Conservation (phyloP, 2,113 vertebrate genomes). For the Trinectes maculatus region DNA sequence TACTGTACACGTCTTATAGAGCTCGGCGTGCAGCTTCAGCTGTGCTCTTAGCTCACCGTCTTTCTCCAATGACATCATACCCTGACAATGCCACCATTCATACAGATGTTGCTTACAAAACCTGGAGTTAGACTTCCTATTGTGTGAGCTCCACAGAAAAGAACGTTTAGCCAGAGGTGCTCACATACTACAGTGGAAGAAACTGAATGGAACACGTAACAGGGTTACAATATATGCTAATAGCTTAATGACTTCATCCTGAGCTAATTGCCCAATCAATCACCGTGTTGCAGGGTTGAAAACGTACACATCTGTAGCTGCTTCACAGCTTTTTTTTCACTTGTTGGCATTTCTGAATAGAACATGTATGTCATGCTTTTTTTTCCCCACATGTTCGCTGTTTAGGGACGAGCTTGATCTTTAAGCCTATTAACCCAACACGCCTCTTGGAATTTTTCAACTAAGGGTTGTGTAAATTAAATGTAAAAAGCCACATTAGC, state of each 20-base stretch:
- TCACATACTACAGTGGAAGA: constrained; percentile 33
- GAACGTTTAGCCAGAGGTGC: constrained; percentile 59
- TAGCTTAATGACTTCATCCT: constrained; percentile 63
- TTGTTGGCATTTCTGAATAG: constrained; percentile 21
- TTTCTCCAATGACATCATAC: constrained; percentile 93
- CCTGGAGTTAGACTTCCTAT: constrained; percentile 89
- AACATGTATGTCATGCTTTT: constrained; percentile 1
- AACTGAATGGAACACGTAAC: constrained; percentile 57
- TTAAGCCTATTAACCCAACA: constrained; percentile 29
- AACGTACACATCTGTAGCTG: constrained; percentile 34
- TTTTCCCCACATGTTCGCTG: background rate
- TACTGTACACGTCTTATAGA: constrained; percentile 5
- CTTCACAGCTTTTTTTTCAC: constrained; percentile 26
- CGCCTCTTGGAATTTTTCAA: constrained; percentile 8
- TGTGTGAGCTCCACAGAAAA: constrained; percentile 81
- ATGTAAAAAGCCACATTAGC: constrained; percentile 49
- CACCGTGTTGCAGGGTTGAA: constrained; percentile 32
- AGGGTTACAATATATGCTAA: constrained; percentile 49
- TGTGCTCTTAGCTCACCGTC: constrained; percentile 93
- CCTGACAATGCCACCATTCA: constrained; percentile 97
- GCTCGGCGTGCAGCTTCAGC: constrained; percentile 88
- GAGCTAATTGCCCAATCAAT: constrained; percentile 54
- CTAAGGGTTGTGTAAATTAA: constrained; percentile 39
- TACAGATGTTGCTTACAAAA: constrained; percentile 91
- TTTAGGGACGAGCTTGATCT: constrained; percentile 15